phyloP scores from a whole-genome alignment of 2,113 vertebrate genomes.

The Menura novaehollandiae region DNA sequence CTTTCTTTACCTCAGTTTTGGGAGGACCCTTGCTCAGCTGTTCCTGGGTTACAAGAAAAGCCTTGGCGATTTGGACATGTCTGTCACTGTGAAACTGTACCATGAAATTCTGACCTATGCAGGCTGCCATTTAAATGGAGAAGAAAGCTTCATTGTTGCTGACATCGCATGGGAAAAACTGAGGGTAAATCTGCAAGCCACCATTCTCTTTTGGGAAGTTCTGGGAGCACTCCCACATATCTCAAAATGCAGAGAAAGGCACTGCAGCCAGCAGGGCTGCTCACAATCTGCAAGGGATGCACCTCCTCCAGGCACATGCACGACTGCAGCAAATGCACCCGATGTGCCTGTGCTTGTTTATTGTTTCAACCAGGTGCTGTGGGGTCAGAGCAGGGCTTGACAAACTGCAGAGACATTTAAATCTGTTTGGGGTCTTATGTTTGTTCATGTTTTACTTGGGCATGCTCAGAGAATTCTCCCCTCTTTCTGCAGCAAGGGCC shows the following conservation, averaged over 20 bases:
- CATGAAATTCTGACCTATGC: background rate
- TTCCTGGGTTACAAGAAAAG: background rate
- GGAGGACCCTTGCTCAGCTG: background rate
- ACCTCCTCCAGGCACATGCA: background rate
- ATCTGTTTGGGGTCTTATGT: background rate
- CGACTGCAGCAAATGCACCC: background rate
- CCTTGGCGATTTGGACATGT: background rate
- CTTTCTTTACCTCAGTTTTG: background rate
- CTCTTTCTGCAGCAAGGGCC: constrained; percentile 24
- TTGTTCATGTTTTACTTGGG: background rate
- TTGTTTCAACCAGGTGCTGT: background rate
- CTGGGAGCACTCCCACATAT: background rate
- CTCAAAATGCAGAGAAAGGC: background rate
- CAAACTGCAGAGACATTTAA: background rate
- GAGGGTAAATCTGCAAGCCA: background rate
- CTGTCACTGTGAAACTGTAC: background rate
- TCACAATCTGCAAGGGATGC: rapidly evolving
- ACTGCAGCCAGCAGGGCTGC: background rate
- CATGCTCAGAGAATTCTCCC: background rate
- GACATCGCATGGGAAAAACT: background rate
- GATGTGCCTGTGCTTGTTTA: rapidly evolving
- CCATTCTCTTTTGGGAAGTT: background rate
- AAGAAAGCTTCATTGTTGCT: background rate
- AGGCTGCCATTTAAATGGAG: background rate
- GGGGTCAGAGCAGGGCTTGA: background rate